Evolutionary conservation across 2,888 invertebrate genomes (phyloP), one percentile per base, ranked within the genome.

Genomic region (Drosophila ochracea): DNA sequence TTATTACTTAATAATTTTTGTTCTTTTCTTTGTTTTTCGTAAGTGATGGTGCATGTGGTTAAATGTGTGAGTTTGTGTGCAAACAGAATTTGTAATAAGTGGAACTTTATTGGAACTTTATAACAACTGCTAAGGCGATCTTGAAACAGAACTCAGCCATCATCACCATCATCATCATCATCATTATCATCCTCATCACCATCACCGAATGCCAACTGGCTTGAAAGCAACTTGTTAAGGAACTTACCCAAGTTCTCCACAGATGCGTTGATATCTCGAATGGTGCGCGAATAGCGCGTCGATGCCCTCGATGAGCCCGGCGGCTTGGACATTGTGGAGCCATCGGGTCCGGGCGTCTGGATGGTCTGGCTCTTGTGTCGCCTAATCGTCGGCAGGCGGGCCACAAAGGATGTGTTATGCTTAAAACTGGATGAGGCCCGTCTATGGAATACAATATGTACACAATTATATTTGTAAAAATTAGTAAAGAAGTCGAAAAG

Each of bases 341-440:
- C 84, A 52, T 86, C 87, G 28, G 80, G 61, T 16, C 93, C 96
- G 52, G 97, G 96, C 73, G 96, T 96, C 93, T 97, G 97, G 91
- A 96, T 95, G 75, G 96, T 96, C 84, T 96, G 95, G 92, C 96
- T 96, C 93, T 97, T 96, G 94, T 96, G 96, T 50, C 97, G 95
- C 73, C 97, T 95, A 93, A 97, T 97, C 78, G 97, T 97, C 89
- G 98, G 97, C 94, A 98, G 95, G 86, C 98, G 96, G 91, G 97
- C 97, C 93, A 98, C 97, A 94, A 98, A 98, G 68, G 98, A 98
- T 86, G 97, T 96, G 94, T 98, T 98, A 95, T 97, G 97, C 95
- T 98, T 97, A 95, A 97, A 98, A 94, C 97, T 97, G 94, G 95
- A 95, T 92, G 96, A 96, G 93, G 96, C 95, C 92, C 96, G 95